phyloP scores from a whole-genome alignment of 2,797 vertebrate genomes.

The Cirrhinus molitorella region DNA sequence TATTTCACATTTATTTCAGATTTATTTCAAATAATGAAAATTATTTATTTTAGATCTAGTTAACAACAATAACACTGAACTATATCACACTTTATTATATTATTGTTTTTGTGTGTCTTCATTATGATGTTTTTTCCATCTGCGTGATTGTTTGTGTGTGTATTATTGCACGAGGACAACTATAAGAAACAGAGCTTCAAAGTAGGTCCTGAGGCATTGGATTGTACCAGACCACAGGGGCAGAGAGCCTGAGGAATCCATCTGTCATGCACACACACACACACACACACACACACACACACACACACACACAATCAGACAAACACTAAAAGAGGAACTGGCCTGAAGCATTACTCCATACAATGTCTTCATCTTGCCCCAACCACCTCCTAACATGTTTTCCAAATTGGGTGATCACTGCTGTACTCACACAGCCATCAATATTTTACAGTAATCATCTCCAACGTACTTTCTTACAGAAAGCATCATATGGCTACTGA shows the following conservation, averaged over 20 bases:
- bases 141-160: conserved; percentile 35
- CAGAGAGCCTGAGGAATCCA: conserved; percentile 48
- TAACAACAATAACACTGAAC: neutral
- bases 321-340: conserved; percentile 2
- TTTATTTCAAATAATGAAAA: neutral
- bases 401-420: conserved; percentile 13
- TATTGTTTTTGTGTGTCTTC: neutral
- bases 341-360: conserved; percentile 31
- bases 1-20: neutral
- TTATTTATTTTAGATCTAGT: neutral
- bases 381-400: conserved; percentile 16
- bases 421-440: neutral
- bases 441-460: conserved; percentile 18
- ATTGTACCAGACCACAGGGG: conserved; percentile 32
- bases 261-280: conserved; percentile 48
- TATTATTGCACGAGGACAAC: conserved; percentile 34
- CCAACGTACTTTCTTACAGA: neutral
- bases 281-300: conserved; percentile 46
- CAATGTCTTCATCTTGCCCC: conserved; percentile 9
- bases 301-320: conserved; percentile 36
- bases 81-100: neutral
- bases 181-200: conserved; percentile 49
- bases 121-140: conserved; percentile 24
- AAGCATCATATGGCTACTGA: neutral
- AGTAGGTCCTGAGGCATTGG: conserved; percentile 39